Conservation (phyloP, 2,113 vertebrate genomes). For the Athene noctua region DNA sequence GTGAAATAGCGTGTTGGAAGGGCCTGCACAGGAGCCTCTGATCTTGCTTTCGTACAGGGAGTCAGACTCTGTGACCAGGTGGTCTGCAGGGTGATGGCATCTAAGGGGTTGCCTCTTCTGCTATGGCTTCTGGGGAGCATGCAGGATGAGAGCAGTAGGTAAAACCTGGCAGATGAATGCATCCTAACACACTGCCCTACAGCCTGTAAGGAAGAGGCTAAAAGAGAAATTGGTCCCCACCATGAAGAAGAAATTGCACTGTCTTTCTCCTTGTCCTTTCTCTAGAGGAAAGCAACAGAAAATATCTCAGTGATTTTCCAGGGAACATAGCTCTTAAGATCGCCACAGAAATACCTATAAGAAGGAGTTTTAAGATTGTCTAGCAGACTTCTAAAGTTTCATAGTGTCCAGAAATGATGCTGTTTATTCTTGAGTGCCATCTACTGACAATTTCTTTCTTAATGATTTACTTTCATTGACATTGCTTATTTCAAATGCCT, state of each 20-base stretch:
- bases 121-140: not conserved
- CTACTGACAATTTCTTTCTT: conserved; percentile 29
- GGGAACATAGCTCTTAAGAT: not conserved
- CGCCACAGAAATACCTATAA: not conserved
- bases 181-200: not conserved
- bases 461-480: not conserved
- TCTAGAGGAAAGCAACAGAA: not conserved
- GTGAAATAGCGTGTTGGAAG: not conserved
- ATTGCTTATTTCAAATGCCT: not conserved
- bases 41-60: not conserved
- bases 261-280: not conserved
- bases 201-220: not conserved
- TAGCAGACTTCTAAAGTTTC: not conserved
- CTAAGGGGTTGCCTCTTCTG: not conserved
- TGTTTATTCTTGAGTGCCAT: conserved; percentile 54
- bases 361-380: not conserved
- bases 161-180: not conserved
- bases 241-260: not conserved
- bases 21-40: not conserved
- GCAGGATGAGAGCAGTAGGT: not conserved
- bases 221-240: not conserved
- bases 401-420: not conserved
- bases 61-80: not conserved
- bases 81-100: not conserved
- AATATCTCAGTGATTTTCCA: not conserved